phyloP scores from a whole-genome alignment of 1,140 invertebrate genomes.

The Drosophila oshimai region DNA sequence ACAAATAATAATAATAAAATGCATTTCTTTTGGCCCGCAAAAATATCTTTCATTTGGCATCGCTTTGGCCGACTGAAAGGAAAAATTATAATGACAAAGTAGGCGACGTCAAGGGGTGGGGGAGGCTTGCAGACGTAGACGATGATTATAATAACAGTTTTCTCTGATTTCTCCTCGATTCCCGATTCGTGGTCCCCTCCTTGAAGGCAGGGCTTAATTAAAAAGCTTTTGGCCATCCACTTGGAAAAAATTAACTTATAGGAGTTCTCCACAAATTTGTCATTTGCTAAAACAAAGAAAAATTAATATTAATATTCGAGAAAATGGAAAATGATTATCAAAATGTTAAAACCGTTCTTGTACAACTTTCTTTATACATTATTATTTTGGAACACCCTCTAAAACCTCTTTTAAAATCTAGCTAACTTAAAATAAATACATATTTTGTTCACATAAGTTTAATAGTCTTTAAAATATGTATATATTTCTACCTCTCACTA shows the following conservation, averaged over 20 bases:
- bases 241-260: not conserved
- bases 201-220: conserved; percentile 66
- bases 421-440: no score
- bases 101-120: conserved; percentile 48
- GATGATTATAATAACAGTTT: conserved; percentile 75
- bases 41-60: conserved; percentile 30
- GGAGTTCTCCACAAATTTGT: not conserved
- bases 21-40: conserved; percentile 57
- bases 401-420: no score
- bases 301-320: no score
- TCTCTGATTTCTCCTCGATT: conserved; percentile 54
- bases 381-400: no score
- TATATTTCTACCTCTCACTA: no score
- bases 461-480: no score
- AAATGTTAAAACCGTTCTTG: no score
- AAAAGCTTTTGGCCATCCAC: conserved; percentile 63
- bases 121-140: conserved; percentile 17
- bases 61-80: conserved; percentile 55
- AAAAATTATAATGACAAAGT: conserved; percentile 74
- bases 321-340: no score
- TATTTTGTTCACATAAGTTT: no score
- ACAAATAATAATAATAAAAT: conserved; percentile 75
- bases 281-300: not conserved
- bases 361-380: no score
- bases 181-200: conserved; percentile 43